Evolutionary conservation across 2,888 invertebrate genomes (phyloP), one percentile per base, ranked within the genome.

Genomic region (Nipponacmea schrenckii): DNA sequence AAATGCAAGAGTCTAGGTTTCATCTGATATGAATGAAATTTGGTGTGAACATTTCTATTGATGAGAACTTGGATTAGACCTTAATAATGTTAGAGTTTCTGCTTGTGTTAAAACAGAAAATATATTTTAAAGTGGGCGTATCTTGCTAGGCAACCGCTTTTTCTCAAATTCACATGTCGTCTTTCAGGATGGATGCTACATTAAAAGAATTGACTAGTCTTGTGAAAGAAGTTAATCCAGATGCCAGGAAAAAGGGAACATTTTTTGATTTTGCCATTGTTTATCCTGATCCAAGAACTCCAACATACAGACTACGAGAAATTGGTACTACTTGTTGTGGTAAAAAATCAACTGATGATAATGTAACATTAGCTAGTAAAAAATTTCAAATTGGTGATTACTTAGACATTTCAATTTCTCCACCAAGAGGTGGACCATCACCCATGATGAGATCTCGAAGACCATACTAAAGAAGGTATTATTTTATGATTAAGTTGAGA

Each of bases 161-260:
- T 39, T 39, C 39, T 39, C 39, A 39, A 39, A 39, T 31, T 39
- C 39, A 8, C 7, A 39, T 8, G 39, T 39, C 10, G 10, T 39
- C 20, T 67, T 73, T 5, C 76, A 88, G 88, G 88, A 80, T 93
- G 92, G 94, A 99, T 90, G 99, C 99, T 5, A 97, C 97, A 0
- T 91, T 99, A 20, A 93, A 96, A 77, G 99, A 99, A 90, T 92
- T 99, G 14, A 97, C 97, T 0, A 94, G 95, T n/a, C 91, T 99
- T 10, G 97, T 99, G 0, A 97, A 97, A 87, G 98, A 99, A 91
- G 98, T 99, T 0, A 98, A 98, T 89, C 96, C 96, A 8, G 98
- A 98, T 88, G 96, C 98, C 0, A 91, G 98, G 67, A 93, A 95
- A 70, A 96, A 96, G 88, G 98, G 98, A 64, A 98, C 98, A 4